Evolutionary conservation across 2,113 vertebrate genomes (phyloP).

Genomic region (Narcine bancroftii): DNA sequence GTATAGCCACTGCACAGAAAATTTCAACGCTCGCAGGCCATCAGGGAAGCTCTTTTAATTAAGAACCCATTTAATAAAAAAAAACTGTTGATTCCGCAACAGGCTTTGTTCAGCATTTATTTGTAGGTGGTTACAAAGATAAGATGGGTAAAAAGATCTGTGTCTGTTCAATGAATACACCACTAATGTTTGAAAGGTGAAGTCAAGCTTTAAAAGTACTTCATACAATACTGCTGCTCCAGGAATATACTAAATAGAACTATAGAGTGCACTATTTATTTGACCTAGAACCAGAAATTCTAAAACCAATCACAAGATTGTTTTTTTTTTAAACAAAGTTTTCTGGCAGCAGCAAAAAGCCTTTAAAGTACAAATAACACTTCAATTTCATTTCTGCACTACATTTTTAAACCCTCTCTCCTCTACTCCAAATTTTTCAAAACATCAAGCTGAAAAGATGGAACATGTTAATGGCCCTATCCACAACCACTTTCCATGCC

Average conservation of each 20-base stretch:
- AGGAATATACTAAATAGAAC: constrained; percentile 23
- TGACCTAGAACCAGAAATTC: constrained; percentile 30
- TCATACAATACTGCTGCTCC: constrained; percentile 31
- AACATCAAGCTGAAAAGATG: background rate
- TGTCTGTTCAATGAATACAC: constrained; percentile 28
- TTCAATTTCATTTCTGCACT: constrained; percentile 4
- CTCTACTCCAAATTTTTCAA: background rate
- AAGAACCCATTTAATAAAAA: constrained; percentile 20
- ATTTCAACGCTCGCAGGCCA: background rate
- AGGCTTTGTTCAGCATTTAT: constrained; percentile 32
- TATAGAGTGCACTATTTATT: constrained; percentile 10
- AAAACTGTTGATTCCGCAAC: constrained; percentile 36
- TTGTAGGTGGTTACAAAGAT: constrained; percentile 36
- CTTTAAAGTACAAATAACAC: constrained; percentile 27
- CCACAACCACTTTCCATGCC: constrained; percentile 11
- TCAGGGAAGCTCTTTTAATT: background rate
- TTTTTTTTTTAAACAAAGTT: constrained; percentile 21
- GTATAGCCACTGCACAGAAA: background rate
- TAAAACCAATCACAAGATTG: constrained; percentile 30
- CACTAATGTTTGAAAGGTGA: constrained; percentile 33
- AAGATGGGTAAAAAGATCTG: constrained; percentile 36
- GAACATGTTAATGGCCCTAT: background rate
- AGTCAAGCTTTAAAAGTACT: constrained; percentile 30
- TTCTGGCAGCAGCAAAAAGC: constrained; percentile 34
- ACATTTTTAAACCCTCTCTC: background rate